phyloP scores from a whole-genome alignment of 2,888 invertebrate species.

The Resseliella maxima region DNA sequence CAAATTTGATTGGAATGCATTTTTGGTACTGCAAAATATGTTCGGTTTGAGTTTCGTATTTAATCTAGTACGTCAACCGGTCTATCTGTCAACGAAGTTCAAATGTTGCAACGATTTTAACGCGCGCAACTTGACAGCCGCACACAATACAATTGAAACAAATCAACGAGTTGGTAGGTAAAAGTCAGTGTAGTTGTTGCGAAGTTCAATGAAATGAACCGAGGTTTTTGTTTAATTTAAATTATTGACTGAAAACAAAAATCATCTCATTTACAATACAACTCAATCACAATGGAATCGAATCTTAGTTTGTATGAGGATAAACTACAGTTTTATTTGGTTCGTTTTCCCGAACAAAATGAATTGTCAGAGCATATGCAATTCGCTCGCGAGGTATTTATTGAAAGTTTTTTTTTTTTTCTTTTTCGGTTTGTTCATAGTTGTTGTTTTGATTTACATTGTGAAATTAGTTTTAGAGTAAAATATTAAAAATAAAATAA shows the following conservation, averaged over 20 bases:
- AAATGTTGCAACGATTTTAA: background rate
- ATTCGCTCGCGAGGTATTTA: slow-evolving; percentile 22
- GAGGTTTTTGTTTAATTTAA: too few relatives aligned
- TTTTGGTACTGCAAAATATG: background rate
- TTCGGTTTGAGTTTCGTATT: slow-evolving; percentile 11
- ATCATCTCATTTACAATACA: too few relatives aligned
- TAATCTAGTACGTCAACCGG: background rate
- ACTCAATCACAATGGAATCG: too few relatives aligned
- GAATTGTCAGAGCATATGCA: background rate
- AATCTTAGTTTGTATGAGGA: slow-evolving; percentile 17
- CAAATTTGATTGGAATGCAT: background rate
- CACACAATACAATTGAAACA: background rate
- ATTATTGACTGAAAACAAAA: too few relatives aligned
- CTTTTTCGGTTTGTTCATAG: too few relatives aligned
- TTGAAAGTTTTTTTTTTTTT: background rate
- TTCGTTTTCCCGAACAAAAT: background rate
- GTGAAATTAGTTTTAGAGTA: too few relatives aligned
- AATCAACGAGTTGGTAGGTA: background rate
- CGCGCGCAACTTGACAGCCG: slow-evolving; percentile 38
- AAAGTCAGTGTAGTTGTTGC: background rate
- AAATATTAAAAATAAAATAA: background rate
- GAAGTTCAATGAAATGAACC: background rate
- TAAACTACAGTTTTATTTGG: slow-evolving; percentile 38
- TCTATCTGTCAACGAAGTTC: background rate
- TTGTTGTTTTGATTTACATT: too few relatives aligned